phyloP scores from a whole-genome alignment of 2,888 invertebrate species.

The Salpingus planirostris region DNA sequence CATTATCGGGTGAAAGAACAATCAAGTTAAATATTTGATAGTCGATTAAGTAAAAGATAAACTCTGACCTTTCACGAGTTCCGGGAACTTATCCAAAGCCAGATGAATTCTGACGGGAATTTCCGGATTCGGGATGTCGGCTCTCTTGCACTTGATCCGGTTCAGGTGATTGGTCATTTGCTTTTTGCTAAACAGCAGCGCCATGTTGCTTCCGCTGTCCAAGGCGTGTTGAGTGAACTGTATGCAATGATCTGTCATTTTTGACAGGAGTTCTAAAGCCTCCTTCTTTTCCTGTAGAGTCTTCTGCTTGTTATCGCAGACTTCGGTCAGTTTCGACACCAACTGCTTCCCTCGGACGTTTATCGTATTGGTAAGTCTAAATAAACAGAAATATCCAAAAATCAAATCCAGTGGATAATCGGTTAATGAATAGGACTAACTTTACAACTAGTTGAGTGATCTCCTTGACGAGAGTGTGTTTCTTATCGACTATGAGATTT shows the following conservation, averaged over 20 bases:
- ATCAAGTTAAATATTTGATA: no score
- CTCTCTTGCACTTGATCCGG: constrained; percentile 71
- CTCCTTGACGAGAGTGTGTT: constrained; percentile 75
- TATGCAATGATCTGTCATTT: constrained; percentile 83
- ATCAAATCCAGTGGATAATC: constrained; percentile 1
- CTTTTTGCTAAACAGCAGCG: constrained; percentile 74
- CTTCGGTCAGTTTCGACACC: constrained; percentile 70
- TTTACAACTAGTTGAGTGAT: constrained; percentile 81
- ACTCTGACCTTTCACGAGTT: constrained; percentile 65
- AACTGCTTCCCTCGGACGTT: constrained; percentile 76
- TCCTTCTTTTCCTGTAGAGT: constrained; percentile 77
- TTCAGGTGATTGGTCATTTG: constrained; percentile 65
- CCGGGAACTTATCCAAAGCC: constrained; percentile 71
- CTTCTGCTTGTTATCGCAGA: constrained; percentile 66
- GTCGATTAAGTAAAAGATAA: constrained; percentile 3
- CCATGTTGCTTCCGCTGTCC: constrained; percentile 73
- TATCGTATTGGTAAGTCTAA: constrained; percentile 71
- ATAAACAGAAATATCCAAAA: constrained; percentile 1
- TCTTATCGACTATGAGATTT: constrained; percentile 75
- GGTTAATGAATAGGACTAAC: constrained; percentile 42
- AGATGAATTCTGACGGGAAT: constrained; percentile 77
- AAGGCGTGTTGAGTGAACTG: constrained; percentile 73
- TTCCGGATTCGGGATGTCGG: constrained; percentile 84
- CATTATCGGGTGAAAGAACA: constrained; percentile 18
- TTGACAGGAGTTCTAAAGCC: constrained; percentile 71